Conservation (phyloP, 2,113 vertebrate genomes). For the Lagopus muta region DNA sequence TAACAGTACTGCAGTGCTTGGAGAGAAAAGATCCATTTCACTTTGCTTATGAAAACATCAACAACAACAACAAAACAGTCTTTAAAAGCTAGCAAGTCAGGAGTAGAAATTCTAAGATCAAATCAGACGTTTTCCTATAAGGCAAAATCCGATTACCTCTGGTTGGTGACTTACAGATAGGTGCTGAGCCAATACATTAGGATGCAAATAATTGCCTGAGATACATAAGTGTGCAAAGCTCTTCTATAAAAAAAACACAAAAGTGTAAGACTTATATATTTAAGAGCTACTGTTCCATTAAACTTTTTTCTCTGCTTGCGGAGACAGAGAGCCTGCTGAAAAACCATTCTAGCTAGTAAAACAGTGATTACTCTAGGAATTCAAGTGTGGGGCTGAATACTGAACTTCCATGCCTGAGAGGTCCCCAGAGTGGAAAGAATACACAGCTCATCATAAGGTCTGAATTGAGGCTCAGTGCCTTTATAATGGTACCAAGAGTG, state of each 20-base stretch:
- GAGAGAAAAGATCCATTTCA: not conserved
- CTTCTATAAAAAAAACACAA: conserved; percentile 3
- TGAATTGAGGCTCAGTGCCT: not conserved
- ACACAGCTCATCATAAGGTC: not conserved
- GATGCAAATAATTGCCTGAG: not conserved
- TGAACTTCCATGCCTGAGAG: not conserved
- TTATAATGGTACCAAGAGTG: not conserved
- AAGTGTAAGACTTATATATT: not conserved
- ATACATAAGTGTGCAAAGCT: not conserved
- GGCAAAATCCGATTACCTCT: not conserved
- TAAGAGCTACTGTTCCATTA: not conserved
- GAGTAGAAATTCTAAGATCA: conserved; percentile 3
- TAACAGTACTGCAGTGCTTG: not conserved
- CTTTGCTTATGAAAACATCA: not conserved
- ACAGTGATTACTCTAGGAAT: not conserved
- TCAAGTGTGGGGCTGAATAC: not conserved
- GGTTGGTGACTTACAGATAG: not conserved
- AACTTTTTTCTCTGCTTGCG: not conserved
- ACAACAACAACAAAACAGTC: not conserved
- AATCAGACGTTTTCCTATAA: not conserved
- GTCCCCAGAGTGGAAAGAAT: not conserved
- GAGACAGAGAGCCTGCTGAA: not conserved
- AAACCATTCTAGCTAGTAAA: not conserved
- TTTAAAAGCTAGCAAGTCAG: not conserved
- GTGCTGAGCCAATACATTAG: accelerated